Evolutionary conservation across 1,140 invertebrate genomes (phyloP), one percentile per base, ranked within the genome.

Genomic region (Drosophila hydei): DNA sequence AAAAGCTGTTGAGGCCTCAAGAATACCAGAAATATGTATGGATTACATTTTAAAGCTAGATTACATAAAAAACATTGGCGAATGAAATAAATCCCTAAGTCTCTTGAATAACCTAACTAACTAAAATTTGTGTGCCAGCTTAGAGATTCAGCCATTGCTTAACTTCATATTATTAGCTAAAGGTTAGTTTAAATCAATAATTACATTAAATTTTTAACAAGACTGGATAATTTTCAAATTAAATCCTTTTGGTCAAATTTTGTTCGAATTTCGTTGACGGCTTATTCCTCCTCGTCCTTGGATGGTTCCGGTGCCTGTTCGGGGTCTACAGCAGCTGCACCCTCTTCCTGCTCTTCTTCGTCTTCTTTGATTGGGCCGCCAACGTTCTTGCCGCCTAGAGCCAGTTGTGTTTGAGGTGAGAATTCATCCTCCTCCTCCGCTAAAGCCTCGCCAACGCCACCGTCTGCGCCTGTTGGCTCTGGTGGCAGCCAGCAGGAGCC

Each of bases 401-500:
- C 83, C 6, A 87, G 42, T 21, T 61, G 50, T 0, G 72, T 6
- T 0, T 88, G 75, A 0, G 64, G 16, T 8, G 83, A 25, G 2
- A 54, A 6, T 0, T 72, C 77, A 7, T 55, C 74, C 33, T 85
- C 81, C 42, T 72, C 81, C 18, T 78, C 81, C 7, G 6, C 59
- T n/a, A n/a, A n/a, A n/a, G 81, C 81, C 14, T 56, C 62, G 19
- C 16, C 65, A 0, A 38, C 83, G 12, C 1, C 42, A 4, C 1
- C 42, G 0, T 78, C 45, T 0, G 51, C 62, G 16, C 40, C 59
- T 3, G 81, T 21, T 0, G 83, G 78, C 45, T 87, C 83, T 18
- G 79, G 68, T 6, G 84, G 78, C 40, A 87, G 14, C 84, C 84
- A 87, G 61, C 83, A 87, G 0, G 83, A 45, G 6, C 83, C 83